Evolutionary conservation across 2,113 vertebrate genomes (phyloP), one percentile per base, ranked within the genome.

Genomic region (Proteles cristata): DNA sequence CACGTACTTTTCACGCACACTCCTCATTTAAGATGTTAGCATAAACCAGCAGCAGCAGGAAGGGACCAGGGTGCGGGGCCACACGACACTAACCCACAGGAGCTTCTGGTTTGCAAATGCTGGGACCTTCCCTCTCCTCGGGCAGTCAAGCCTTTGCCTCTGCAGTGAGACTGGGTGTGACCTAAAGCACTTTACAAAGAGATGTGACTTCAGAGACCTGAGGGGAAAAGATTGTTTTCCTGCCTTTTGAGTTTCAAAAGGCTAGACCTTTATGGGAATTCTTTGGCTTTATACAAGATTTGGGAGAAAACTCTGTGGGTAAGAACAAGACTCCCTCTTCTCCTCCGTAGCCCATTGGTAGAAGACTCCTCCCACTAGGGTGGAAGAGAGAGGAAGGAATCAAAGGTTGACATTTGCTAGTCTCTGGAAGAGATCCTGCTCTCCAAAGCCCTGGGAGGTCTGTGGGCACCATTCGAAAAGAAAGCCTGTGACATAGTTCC

Each of bases 271-370:
- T 80, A 23, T 69, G 83, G 74, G 43, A 58, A 43, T 31, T 15
- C 26, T 97, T 87, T 91, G 58, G 53, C 28, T 95, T 68, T 66
- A 50, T 66, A 50, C 48, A 91, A 81, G 50, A 74, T 31, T 69
- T 25, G 8, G 31, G 25, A 94, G 77, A 79, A 85, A 89, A 68
- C 12, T 43, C 53, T 7, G 4, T 25, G 7, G 65, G 8, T 15
- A 17, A 33, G 11, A 80, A 31, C 26, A 31, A 33, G 71, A 45
- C 1, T 9, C 2, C 2, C 16, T 12, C 0, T 19, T 11, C 15
- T 10, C 23, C 17, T 26, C 10, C 28, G 2, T 0, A 9, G 1
- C 39, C 11, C 39, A 4, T 0, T 31, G 14, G 66, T 14, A n/a
- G n/a, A 23, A n/a, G 73, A 71, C 7, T 1, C 28, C 17, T 66